Percentiles rank a stretch among this genome's conserved stretches.
Conservation (phyloP, 1,140 invertebrate genomes). For the Caenorhabditis remanei region DNA sequence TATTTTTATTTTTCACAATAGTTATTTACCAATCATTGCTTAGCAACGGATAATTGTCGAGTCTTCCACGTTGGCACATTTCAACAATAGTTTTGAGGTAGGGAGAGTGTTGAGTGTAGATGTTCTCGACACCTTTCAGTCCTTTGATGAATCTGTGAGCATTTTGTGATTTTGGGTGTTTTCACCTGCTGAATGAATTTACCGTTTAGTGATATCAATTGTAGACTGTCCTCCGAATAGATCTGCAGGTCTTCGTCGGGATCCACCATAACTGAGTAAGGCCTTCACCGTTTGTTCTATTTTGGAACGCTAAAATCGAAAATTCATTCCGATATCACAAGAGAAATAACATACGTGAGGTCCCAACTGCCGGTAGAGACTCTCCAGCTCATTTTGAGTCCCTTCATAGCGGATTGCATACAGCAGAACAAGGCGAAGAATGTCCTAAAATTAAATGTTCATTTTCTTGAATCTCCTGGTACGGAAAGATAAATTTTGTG, state of each 20-base stretch:
- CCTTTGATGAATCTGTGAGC: conserved; percentile 74
- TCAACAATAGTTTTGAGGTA: conserved; percentile 74
- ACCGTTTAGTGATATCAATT: conserved; percentile 76
- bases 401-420: conserved; percentile 86
- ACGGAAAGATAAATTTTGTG: too few relatives aligned
- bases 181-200: conserved; percentile 10
- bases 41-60: conserved; percentile 60
- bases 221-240: conserved; percentile 75
- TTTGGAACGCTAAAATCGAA: neutral
- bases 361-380: conserved; percentile 81
- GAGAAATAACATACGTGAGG: neutral
- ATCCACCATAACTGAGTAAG: conserved; percentile 72
- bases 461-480: neutral
- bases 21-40: conserved; percentile 14
- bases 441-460: conserved; percentile 82
- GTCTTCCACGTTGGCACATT: conserved; percentile 62
- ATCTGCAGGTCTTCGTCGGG: conserved; percentile 69
- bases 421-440: conserved; percentile 88
- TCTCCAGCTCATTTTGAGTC: conserved; percentile 86
- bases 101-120: conserved; percentile 78
- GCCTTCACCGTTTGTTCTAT: conserved; percentile 56
- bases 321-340: neutral
- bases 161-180: neutral
- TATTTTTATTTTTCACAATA: neutral
- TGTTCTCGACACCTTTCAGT: conserved; percentile 77